Conservation (phyloP, 2,113 vertebrate genomes). For the Atherinomorus stipes region DNA sequence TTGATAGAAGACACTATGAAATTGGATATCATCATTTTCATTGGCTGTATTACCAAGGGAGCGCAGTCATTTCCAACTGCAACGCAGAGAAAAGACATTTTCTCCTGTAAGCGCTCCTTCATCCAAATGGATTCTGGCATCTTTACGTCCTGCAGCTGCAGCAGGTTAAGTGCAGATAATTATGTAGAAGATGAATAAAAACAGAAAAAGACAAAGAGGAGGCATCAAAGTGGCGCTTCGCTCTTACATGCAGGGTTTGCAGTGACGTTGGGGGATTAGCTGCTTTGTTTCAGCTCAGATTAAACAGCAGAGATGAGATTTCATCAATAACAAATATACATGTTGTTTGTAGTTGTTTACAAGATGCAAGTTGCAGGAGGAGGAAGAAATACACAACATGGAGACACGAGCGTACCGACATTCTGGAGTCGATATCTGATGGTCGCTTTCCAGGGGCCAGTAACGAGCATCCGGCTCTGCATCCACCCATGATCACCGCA, state of each 20-base stretch:
- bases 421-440: too few species aligned
- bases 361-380: not conserved
- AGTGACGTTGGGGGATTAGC: conserved; percentile 37
- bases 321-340: conserved; percentile 37
- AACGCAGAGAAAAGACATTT: conserved; percentile 56
- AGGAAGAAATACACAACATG: conserved; percentile 30
- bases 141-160: conserved; percentile 58
- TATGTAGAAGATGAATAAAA: conserved; percentile 68
- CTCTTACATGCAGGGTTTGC: conserved; percentile 40
- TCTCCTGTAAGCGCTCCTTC: conserved; percentile 59
- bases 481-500: too few species aligned
- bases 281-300: conserved; percentile 28
- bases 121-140: conserved; percentile 73
- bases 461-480: too few species aligned
- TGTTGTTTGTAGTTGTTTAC: not conserved
- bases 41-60: conserved; percentile 68
- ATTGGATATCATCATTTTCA: conserved; percentile 71
- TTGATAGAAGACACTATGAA: conserved; percentile 67
- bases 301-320: conserved; percentile 15
- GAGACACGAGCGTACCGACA: too few species aligned
- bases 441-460: too few species aligned
- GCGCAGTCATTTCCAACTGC: conserved; percentile 23
- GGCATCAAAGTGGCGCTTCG: conserved; percentile 65
- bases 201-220: conserved; percentile 48
- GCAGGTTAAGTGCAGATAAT: conserved; percentile 78